Evolutionary conservation across 2,888 invertebrate species (phyloP), one percentile per base, ranked within the genome.

Genomic region (Poecilobothrus nobilitatus): DNA sequence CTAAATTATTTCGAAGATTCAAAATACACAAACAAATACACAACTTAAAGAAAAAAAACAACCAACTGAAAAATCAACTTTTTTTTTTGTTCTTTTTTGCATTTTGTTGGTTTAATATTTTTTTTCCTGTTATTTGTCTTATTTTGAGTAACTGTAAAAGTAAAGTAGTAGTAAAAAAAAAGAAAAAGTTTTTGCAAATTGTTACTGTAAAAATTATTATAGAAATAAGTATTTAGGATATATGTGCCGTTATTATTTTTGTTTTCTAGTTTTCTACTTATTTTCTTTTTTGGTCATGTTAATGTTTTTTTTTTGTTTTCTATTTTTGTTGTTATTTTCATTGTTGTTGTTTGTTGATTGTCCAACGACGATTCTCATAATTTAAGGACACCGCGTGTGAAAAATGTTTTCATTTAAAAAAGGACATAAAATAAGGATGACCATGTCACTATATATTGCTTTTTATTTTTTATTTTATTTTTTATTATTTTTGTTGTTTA

Each of bases 341-440:
- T 53, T 53, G 6, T 53, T 18, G n/a, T 53, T 53, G 15, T 53
- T 53, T 53, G 53, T 53, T 53, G 53, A 53, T 53, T 53, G 15
- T 53, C 53, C 53, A n/a, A 53, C 53, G 53, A 53, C n/a, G 18
- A 53, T 53, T 53, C 53, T 53, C 53, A 53, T 53, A 53, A 53
- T 53, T 53, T 53, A 53, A 53, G 53, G 53, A 53, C 53, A 53
- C 53, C 53, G 53, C 53, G 53, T 53, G 53, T 53, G 53, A 53
- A 53, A 53, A 53, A 53, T 53, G 53, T 53, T 53, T 53, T 53
- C 53, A 53, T 53, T 53, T 53, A 53, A 53, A 41, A 53, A 53
- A 53, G 53, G 53, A 53, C 15, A 53, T 53, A 18, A 53, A 53
- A 53, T 18, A 53, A 53, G 53, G 53, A 53, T 53, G 53, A 53